phyloP scores from a whole-genome alignment of 2,888 invertebrate species.

The Spicauda simplicius region DNA sequence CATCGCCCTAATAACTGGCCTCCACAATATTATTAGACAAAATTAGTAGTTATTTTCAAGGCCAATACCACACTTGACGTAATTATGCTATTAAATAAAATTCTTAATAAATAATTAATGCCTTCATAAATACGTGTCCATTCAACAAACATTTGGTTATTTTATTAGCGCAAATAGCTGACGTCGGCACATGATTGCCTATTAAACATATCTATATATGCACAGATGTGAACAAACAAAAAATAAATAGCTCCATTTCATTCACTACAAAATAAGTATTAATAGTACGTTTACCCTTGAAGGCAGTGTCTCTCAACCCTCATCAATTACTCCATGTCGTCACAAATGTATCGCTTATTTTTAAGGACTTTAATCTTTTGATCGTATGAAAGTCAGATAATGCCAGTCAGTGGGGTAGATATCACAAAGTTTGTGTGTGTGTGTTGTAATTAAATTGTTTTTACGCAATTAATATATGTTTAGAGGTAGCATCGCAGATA shows the following conservation, averaged over 20 bases:
- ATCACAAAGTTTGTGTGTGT: background rate
- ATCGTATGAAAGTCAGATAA: background rate
- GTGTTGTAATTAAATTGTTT: no score
- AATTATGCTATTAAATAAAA: no score
- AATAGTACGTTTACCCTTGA: constrained; percentile 10
- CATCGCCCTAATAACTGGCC: no score
- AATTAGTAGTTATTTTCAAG: no score
- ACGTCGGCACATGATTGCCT: constrained; percentile 17
- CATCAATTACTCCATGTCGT: background rate
- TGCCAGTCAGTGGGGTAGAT: background rate
- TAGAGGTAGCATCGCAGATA: no score
- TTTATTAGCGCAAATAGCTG: constrained; percentile 8
- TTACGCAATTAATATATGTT: no score
- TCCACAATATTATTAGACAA: no score
- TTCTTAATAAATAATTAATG: no score
- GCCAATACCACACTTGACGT: no score
- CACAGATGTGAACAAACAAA: constrained; percentile 22
- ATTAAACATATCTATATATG: constrained; percentile 28
- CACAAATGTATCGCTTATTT: constrained; percentile 3
- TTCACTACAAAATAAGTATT: constrained; percentile 18
- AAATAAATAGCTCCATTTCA: constrained; percentile 4
- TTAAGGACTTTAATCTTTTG: background rate
- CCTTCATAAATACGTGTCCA: no score
- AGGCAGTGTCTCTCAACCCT: background rate
- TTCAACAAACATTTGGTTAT: no score